phyloP scores from a whole-genome alignment of 2,888 invertebrate genomes.

The Enchytraeus crypticus region DNA sequence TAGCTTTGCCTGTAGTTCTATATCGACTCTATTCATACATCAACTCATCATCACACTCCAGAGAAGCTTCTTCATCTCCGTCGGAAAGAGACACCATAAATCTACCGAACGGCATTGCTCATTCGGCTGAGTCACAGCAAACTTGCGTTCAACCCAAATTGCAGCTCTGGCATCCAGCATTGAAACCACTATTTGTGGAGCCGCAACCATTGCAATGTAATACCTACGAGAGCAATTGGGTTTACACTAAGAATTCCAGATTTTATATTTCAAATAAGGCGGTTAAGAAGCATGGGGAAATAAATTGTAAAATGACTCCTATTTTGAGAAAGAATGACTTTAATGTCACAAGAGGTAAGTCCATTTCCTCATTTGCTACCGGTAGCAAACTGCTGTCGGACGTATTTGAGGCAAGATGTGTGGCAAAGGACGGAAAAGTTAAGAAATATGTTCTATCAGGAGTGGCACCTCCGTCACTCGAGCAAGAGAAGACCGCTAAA shows the following conservation, averaged over 20 bases:
- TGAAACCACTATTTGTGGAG: slow-evolving; percentile 63
- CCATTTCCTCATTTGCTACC: no score
- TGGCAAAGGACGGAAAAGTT: slow-evolving; percentile 36
- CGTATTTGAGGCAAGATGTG: slow-evolving; percentile 26
- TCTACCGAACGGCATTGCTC: no score
- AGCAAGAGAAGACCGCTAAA: background rate
- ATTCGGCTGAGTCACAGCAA: slow-evolving; percentile 23
- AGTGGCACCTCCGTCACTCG: slow-evolving; percentile 29
- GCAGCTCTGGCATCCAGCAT: slow-evolving; percentile 62
- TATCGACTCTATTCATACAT: no score
- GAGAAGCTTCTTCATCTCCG: no score
- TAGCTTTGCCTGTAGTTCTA: no score
- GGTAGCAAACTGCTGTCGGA: slow-evolving; percentile 16
- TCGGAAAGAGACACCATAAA: no score
- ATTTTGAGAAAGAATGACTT: slow-evolving; percentile 34
- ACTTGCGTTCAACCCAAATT: slow-evolving; percentile 62
- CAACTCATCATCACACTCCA: no score
- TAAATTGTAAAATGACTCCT: slow-evolving; percentile 55
- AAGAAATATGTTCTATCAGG: slow-evolving; percentile 63
- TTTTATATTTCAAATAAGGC: slow-evolving; percentile 54
- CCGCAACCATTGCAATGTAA: slow-evolving; percentile 61
- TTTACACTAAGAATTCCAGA: slow-evolving; percentile 61
- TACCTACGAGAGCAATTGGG: slow-evolving; percentile 61
- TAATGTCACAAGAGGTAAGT: no score
- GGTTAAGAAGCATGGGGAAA: slow-evolving; percentile 46